Base-by-base conservation (phyloP, 2,888 invertebrate genomes). In the Pemphredon lugubris region DNA sequence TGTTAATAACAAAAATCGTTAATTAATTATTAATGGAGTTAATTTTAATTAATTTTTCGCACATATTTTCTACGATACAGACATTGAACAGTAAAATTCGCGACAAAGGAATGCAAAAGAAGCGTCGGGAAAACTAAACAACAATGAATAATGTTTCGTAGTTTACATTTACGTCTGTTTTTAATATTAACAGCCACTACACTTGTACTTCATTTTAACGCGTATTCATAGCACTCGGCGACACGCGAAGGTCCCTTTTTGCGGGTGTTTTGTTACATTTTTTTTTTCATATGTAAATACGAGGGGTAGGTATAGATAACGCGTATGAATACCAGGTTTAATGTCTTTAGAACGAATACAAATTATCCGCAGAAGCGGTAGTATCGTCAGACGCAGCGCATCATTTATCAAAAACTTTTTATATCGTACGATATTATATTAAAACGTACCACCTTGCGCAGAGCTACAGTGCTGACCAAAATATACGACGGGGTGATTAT, bases 391-490 rank as follows among this genome's bases (percentile, higher is more conserved):
- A 16, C 40, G 53, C 69, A 67, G 60, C 40, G 34, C 58, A 48
- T 69, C 68, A 60, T 69, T 69, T 67, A 67, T 69, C 69, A 69
- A 42, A 47, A 67, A 69, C 34, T 67, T 53, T 65, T 67, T 69
- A 26, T 26, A 26, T 3, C 26, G 26, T 53, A 21, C 67, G 18
- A 34, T 42, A 18, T 53, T 42, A 39, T 54, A 42, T 67, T 53
- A 42, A 37, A 53, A 21, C 40, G 53, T 42, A 7, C 26, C 26
- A 26, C 26, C 26, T 3, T 26, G 26, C 26, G 7, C 26, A 3
- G 26, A 26, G 26, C 4, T 26, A 26, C n/a, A n/a, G n/a, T n/a
- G n/a, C n/a, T n/a, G n/a, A n/a, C n/a, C n/a, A n/a, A n/a, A n/a
- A n/a, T n/a, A n/a, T n/a, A n/a, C n/a, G n/a, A n/a, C n/a, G n/a